A percentile compares a stretch with the other conserved stretches of the same genome.
These are phyloP conservation scores for Atherinosoma microstoma DNA, from an alignment of 2,797 vertebrate genomes.

Conservation along the genomic window DNA sequence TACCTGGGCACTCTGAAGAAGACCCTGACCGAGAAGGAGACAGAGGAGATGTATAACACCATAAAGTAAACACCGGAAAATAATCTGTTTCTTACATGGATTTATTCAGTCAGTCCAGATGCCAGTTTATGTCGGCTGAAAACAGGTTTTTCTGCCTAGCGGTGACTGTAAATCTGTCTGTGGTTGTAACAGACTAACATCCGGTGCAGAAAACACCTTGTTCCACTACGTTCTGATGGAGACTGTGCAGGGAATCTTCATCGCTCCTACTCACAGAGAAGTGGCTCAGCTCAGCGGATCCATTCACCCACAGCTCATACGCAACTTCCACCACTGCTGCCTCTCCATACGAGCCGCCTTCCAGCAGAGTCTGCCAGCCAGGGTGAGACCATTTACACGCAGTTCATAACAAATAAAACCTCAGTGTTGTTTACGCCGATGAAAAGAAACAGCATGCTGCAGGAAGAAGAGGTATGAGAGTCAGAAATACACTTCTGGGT, in stretches of 20 bases:
- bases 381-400: constrained; percentile 72
- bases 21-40: constrained; percentile 88
- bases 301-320: constrained; percentile 92
- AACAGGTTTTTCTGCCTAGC: rapidly evolving
- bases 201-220: constrained; percentile 93
- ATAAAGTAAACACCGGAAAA: constrained; percentile 84
- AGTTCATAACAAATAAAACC: neutral
- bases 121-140: neutral
- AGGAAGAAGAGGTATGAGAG: neutral
- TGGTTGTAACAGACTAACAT: constrained; percentile 84
- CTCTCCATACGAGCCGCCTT: constrained; percentile 92
- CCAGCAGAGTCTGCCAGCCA: constrained; percentile 86
- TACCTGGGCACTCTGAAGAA: constrained; percentile 89
- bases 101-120: neutral
- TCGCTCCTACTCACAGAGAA: constrained; percentile 92
- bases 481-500: neutral
- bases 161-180: neutral
- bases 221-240: constrained; percentile 97
- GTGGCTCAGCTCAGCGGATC: constrained; percentile 89
- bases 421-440: neutral
- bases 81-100: neutral
- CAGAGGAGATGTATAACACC: constrained; percentile 85
- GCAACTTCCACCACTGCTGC: constrained; percentile 96
- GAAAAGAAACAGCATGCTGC: neutral
- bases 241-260: constrained; percentile 93